Base-by-base conservation (phyloP, 2,888 invertebrate genomes). In the Heteromurus nitidus region DNA sequence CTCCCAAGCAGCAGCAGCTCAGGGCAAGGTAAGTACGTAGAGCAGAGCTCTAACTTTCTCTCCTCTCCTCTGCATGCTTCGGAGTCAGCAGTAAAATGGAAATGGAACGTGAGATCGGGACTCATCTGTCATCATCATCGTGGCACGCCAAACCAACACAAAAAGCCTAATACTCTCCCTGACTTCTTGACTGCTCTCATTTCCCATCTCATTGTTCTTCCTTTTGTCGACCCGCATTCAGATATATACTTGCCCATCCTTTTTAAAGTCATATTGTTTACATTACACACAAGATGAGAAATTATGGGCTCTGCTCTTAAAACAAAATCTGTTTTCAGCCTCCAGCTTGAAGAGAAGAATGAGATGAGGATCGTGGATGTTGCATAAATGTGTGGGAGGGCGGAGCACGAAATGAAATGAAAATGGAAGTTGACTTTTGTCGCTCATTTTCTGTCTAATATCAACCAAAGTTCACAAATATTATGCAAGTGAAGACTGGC, bases 351-450 rank as follows among this genome's bases (percentile, higher is more conserved):
- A 62, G 31, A 11, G 30, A 31, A 28, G 24, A 18, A 16, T 3
- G n/a, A 62, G 31, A 62, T 2, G 62, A 5, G n/a, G n/a, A n/a
- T n/a, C n/a, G n/a, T n/a, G n/a, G n/a, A n/a, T n/a, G n/a, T n/a
- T n/a, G n/a, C n/a, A n/a, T n/a, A n/a, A n/a, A n/a, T n/a, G n/a
- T n/a, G n/a, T n/a, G n/a, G n/a, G n/a, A n/a, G n/a, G n/a, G n/a
- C n/a, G n/a, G n/a, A n/a, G n/a, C n/a, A n/a, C n/a, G n/a, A n/a
- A n/a, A n/a, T n/a, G 30, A 11, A 62, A 24, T n/a, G 18, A 11
- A 62, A 65, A 44, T 65, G 2, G 44, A 22, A 65, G 42, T 65
- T 65, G 65, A 42, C 42, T 65, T 50, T 65, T 42, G 65, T 42
- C 42, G 44, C 58, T 28, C 58, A 58, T 58, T 58, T 58, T 11